A percentile compares a stretch with the other conserved stretches of the same genome.
These are phyloP conservation scores for Machaerirhynchus nigripectus DNA, from an alignment of 2,113 vertebrate genomes.

Conservation along the genomic window DNA sequence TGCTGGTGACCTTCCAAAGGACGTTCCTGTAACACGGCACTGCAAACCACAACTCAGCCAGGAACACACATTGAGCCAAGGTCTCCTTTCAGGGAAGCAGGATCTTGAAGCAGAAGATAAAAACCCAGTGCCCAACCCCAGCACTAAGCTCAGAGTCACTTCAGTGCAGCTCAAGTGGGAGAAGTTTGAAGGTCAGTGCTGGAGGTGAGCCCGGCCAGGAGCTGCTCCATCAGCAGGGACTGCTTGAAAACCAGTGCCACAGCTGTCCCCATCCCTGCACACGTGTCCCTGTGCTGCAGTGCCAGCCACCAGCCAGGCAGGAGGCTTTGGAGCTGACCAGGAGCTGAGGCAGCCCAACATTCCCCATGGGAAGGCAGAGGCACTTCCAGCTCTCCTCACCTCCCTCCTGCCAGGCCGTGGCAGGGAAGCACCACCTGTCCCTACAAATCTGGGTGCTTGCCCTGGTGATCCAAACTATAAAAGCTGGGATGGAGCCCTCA, in stretches of 20 bases:
- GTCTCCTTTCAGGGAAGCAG: not conserved
- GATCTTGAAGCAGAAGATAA: not conserved
- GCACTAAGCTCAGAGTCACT: not conserved
- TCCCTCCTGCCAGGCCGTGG: accelerated
- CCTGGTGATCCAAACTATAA: not conserved
- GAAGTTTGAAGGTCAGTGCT: not conserved
- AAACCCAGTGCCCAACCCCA: not conserved
- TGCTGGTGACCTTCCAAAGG: not conserved
- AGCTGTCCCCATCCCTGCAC: not conserved
- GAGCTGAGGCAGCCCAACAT: not conserved
- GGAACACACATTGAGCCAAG: not conserved
- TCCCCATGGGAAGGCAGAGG: not conserved
- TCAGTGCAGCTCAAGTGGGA: not conserved
- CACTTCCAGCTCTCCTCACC: not conserved
- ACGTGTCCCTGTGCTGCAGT: not conserved
- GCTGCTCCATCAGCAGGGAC: not conserved
- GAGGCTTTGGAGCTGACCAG: not conserved
- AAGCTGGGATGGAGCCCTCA: not conserved
- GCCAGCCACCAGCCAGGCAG: not conserved
- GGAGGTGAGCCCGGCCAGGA: not conserved
- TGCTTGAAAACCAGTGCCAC: accelerated
- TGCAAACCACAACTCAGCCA: not conserved
- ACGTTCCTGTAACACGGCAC: not conserved
- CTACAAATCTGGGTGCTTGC: not conserved
- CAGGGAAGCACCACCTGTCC: not conserved